A percentile compares a stretch with the other conserved stretches of the same genome.
Evolutionary conservation across 2,113 vertebrate genomes (phyloP).

Genomic region (Argyrosomus japonicus): DNA sequence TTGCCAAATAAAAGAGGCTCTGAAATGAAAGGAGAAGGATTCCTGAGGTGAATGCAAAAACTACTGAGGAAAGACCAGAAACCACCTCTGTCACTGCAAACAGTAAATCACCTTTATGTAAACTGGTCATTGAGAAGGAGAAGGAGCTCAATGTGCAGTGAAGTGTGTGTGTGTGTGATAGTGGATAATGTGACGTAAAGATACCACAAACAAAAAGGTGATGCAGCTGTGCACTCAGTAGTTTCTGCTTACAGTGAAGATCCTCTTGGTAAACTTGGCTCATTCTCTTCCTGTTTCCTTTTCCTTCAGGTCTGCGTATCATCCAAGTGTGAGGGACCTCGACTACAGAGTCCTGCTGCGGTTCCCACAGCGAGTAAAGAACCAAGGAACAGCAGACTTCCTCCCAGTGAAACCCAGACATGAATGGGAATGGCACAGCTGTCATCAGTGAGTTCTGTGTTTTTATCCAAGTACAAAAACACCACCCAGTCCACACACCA

Average conservation of each 20-base stretch:
- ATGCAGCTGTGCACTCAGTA: not conserved
- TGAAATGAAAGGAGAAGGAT: conserved; percentile 60
- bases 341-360: conserved; percentile 85
- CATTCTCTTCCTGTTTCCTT: conserved; percentile 16
- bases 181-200: not conserved
- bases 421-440: conserved; percentile 89
- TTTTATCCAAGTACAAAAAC: not conserved
- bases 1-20: conserved; percentile 67
- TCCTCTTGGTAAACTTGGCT: not conserved
- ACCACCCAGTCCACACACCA: not conserved
- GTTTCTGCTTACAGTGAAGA: not conserved
- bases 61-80: conserved; percentile 28
- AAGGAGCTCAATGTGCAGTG: conserved; percentile 19
- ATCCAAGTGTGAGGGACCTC: conserved; percentile 77
- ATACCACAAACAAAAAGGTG: not conserved
- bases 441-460: conserved; percentile 84
- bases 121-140: not conserved
- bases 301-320: conserved; percentile 82
- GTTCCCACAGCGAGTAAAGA: conserved; percentile 88
- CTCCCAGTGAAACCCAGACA: conserved; percentile 86
- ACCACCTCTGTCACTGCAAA: conserved; percentile 14
- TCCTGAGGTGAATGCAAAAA: conserved; percentile 61
- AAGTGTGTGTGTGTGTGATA: not conserved
- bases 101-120: conserved; percentile 35
- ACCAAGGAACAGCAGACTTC: conserved; percentile 87